phyloP scores from a whole-genome alignment of 2,113 vertebrate species.

The Turnix velox region DNA sequence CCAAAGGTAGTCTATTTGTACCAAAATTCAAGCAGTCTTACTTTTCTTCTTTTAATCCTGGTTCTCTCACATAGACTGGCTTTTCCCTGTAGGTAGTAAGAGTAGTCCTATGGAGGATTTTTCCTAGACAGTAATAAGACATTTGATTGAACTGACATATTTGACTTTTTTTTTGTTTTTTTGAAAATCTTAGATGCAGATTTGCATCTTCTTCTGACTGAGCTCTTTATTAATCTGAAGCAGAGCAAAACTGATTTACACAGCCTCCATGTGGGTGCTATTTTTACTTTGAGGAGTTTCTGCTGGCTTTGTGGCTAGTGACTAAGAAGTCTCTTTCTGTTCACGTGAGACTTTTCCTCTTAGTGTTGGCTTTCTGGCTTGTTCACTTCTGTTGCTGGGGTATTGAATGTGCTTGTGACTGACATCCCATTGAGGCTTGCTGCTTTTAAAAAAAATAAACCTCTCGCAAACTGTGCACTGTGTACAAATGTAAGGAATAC shows the following conservation, averaged over 20 bases:
- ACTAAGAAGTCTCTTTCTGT: not conserved
- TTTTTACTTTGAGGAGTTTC: conserved; percentile 34
- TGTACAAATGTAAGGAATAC: not conserved
- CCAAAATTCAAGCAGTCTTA: not conserved
- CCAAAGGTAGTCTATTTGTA: not conserved
- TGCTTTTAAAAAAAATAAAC: not conserved
- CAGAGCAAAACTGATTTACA: conserved; percentile 42
- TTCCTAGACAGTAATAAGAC: not conserved
- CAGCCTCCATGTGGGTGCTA: not conserved
- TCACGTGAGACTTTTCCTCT: not conserved
- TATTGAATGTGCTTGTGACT: not conserved
- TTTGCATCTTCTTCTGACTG: conserved; percentile 30
- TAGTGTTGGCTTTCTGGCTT: not conserved
- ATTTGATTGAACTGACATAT: not conserved
- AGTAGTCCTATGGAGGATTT: not conserved
- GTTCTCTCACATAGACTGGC: not conserved
- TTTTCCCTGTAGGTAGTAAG: not conserved
- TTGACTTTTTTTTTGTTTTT: not conserved
- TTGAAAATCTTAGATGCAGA: not conserved
- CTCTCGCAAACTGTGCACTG: not conserved
- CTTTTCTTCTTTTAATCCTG: not conserved
- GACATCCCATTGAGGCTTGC: not conserved
- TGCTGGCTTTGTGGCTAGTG: not conserved
- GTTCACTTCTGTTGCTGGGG: not conserved
- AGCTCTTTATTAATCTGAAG: conserved; percentile 33